Conservation (phyloP, 2,797 vertebrate genomes). For the Acipenser oxyrinchus region DNA sequence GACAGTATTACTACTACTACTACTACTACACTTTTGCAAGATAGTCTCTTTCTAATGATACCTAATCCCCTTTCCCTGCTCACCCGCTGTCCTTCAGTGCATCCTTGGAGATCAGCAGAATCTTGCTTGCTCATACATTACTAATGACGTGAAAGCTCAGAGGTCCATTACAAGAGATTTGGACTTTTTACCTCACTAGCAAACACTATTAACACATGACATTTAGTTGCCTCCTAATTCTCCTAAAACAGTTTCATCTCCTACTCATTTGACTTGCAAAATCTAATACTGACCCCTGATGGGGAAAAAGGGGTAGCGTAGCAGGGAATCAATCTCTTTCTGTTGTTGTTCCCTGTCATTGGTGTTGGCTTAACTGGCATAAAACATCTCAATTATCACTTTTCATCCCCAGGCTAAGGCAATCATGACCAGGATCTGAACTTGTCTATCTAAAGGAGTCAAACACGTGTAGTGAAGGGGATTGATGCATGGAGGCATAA, state of each 20-base stretch:
- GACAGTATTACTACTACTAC: neutral
- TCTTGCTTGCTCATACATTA: conserved; percentile 46
- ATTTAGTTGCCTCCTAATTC: conserved; percentile 52
- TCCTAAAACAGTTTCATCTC: conserved; percentile 26
- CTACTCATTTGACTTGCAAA: too few relatives aligned
- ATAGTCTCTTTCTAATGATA: conserved; percentile 1
- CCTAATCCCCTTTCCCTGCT: conserved; percentile 16
- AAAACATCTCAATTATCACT: conserved; percentile 27
- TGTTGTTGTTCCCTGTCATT: conserved; percentile 4
- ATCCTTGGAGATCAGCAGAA: conserved; percentile 37
- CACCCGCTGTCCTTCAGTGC: conserved; percentile 25
- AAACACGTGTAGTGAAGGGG: too few relatives aligned
- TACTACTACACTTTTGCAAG: neutral
- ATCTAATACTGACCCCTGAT: too few relatives aligned
- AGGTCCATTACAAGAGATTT: conserved; percentile 31
- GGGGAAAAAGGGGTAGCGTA: too few relatives aligned
- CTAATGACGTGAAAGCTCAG: conserved; percentile 54
- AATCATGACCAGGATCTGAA: conserved; percentile 46
- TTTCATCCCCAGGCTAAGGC: conserved; percentile 39
- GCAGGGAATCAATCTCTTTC: too few relatives aligned
- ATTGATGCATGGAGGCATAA: too few relatives aligned
- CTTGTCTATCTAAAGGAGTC: too few relatives aligned
- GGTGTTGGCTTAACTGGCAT: conserved; percentile 35
- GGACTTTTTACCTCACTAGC: conserved; percentile 49
- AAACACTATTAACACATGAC: conserved; percentile 47